Evolutionary conservation across 1,140 invertebrate species (phyloP), one percentile per base, ranked within the genome.

Genomic region (Apis laboriosa): DNA sequence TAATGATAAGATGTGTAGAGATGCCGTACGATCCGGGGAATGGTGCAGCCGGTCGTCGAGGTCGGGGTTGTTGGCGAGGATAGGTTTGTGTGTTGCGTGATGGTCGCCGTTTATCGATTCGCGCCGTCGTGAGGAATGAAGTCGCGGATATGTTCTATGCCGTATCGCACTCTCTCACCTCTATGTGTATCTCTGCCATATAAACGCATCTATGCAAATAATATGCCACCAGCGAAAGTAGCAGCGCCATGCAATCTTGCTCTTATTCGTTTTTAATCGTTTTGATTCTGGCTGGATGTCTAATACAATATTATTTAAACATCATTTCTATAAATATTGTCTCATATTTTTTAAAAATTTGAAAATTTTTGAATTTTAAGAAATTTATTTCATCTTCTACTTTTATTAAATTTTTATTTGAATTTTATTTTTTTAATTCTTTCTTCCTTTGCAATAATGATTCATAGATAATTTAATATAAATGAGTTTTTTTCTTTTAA

Each of bases 51-150:
- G 72, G 56, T 51, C 55, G 83, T 58, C 56, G 80, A 66, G 83
- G 73, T 82, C 66, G 72, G 68, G 78, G 43, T 74, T 61, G 76
- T 66, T 51, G 79, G 73, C 12, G 76, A 70, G 71, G 81, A 83
- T 83, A 76, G 77, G 80, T 66, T 77, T 66, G 72, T 86, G 72
- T 81, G 86, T 84, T 81, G 85, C 64, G 83, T 84, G 83, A 76
- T 84, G 80, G 83, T 87, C 77, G 83, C 73, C 83, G 82, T 84
- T 89, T 90, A 90, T 90, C 88, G 88, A 90, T 90, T 87, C 81
- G 84, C 77, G 79, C 67, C 63, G 76, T 74, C 61, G 74, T 86
- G 77, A 84, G 73, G 73, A 84, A 80, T 80, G 85, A 86, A 86
- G 67, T 77, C 81, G 72, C 58, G 64, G 72, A 61, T 86, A 63